phyloP scores from a whole-genome alignment of 2,888 invertebrate species.

The Ormyrus labotus region DNA sequence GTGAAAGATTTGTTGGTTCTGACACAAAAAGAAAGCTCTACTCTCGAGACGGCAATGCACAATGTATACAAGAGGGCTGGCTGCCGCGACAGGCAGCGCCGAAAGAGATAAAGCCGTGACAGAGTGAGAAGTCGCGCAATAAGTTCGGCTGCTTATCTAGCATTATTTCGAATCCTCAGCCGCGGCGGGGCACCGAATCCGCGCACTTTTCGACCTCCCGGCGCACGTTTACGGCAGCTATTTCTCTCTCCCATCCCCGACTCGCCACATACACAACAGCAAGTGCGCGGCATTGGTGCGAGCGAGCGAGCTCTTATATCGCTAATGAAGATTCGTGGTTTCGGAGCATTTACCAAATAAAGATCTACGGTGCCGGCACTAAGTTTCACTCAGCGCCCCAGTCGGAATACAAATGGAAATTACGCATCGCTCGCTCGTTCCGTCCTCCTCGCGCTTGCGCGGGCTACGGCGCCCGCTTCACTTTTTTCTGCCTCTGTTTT shows the following conservation, averaged over 20 bases:
- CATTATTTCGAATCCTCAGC: conserved; percentile 21
- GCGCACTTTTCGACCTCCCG: too few species aligned
- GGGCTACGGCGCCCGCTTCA: too few species aligned
- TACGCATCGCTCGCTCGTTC: conserved; percentile 29
- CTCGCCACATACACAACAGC: background rate
- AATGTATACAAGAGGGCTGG: too few species aligned
- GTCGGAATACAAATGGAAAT: conserved; percentile 52
- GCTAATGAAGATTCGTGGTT: conserved; percentile 64
- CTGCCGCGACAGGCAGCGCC: too few species aligned
- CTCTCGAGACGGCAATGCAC: too few species aligned
- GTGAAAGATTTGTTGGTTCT: too few species aligned
- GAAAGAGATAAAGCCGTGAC: background rate
- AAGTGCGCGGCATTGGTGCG: background rate
- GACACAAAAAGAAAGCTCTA: too few species aligned
- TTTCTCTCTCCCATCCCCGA: background rate
- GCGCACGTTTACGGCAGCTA: background rate
- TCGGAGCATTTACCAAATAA: conserved; percentile 61
- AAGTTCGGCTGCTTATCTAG: conserved; percentile 45
- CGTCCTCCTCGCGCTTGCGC: too few species aligned
- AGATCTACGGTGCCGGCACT: conserved; percentile 61
- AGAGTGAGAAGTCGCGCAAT: conserved; percentile 9
- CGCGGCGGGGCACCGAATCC: background rate
- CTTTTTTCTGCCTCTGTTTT: too few species aligned
- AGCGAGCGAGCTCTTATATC: conserved; percentile 55
- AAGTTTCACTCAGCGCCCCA: conserved; percentile 60